phyloP scores from a whole-genome alignment of 1,140 invertebrate species.

The Micrasema minimum region DNA sequence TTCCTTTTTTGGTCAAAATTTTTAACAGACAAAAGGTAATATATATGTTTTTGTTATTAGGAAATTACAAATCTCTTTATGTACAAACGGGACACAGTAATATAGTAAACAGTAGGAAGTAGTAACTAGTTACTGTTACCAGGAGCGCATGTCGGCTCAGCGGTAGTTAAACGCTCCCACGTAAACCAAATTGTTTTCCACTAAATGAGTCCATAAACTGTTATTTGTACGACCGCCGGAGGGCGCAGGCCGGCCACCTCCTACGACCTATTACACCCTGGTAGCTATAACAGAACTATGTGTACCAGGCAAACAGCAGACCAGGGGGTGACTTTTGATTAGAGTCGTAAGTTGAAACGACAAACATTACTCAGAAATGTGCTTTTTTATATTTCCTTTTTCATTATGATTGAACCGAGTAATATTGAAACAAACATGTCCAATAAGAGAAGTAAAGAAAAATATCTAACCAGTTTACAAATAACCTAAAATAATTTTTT shows the following conservation, averaged over 20 bases:
- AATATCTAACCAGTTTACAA: too few relatives aligned
- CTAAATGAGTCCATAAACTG: slow-evolving; percentile 54
- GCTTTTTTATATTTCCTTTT: slow-evolving; percentile 27
- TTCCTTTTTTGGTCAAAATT: too few relatives aligned
- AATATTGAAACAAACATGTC: too few relatives aligned
- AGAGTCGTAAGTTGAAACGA: slow-evolving; percentile 32
- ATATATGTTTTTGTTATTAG: too few relatives aligned
- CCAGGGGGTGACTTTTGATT: slow-evolving; percentile 46
- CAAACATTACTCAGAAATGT: slow-evolving; percentile 29
- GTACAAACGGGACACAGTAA: too few relatives aligned
- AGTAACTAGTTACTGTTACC: background rate
- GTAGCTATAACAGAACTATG: slow-evolving; percentile 46
- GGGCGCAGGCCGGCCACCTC: slow-evolving; percentile 24
- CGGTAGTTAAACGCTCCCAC: slow-evolving; percentile 47
- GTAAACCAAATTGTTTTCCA: slow-evolving; percentile 53
- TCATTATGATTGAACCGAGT: slow-evolving; percentile 5
- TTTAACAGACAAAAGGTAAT: too few relatives aligned
- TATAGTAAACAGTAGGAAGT: too few relatives aligned
- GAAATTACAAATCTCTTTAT: too few relatives aligned
- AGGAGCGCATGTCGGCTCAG: slow-evolving; percentile 43
- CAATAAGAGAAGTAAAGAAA: too few relatives aligned
- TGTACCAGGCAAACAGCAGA: slow-evolving; percentile 19
- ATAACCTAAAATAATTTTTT: too few relatives aligned
- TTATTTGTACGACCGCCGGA: slow-evolving; percentile 47
- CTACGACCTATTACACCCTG: slow-evolving; percentile 34